Evolutionary conservation across 2,113 vertebrate species (phyloP).

Genomic region (Phaethornis superciliosus): DNA sequence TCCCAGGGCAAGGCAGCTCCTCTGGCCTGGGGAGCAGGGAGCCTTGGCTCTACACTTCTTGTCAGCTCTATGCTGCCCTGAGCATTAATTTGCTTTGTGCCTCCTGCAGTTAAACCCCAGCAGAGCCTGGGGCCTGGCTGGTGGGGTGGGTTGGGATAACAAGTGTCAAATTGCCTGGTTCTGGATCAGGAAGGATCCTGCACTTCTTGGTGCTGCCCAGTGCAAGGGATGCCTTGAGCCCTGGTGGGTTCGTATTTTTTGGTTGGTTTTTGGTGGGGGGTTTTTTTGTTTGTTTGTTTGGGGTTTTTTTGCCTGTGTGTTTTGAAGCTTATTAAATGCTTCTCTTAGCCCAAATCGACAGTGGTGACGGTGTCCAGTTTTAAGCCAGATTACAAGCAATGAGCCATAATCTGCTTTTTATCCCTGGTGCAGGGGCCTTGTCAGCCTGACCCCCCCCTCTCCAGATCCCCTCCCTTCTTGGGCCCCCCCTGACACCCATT

Average conservation of each 20-base stretch:
- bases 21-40: not conserved
- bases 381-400: conserved; percentile 40
- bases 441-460: not conserved
- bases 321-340: conserved; percentile 55
- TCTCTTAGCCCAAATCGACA: conserved; percentile 39
- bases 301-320: not conserved
- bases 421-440: not conserved
- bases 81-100: not conserved
- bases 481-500: not conserved
- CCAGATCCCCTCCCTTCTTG: not conserved
- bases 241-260: not conserved
- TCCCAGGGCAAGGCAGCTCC: not conserved
- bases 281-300: too few relatives aligned
- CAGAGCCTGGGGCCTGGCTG: not conserved
- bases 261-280: not conserved
- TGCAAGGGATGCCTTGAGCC: not conserved
- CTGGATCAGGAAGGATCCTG: not conserved
- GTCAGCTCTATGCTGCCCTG: not conserved
- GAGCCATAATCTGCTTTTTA: conserved; percentile 53
- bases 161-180: not conserved
- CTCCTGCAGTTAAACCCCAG: not conserved
- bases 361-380: conserved; percentile 32
- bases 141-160: not conserved
- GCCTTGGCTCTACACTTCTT: not conserved
- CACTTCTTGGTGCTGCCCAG: not conserved